A percentile compares a stretch with the other conserved stretches of the same genome.
phyloP scores from a whole-genome alignment of 2,888 invertebrate genomes.

The Anodontia alba region DNA sequence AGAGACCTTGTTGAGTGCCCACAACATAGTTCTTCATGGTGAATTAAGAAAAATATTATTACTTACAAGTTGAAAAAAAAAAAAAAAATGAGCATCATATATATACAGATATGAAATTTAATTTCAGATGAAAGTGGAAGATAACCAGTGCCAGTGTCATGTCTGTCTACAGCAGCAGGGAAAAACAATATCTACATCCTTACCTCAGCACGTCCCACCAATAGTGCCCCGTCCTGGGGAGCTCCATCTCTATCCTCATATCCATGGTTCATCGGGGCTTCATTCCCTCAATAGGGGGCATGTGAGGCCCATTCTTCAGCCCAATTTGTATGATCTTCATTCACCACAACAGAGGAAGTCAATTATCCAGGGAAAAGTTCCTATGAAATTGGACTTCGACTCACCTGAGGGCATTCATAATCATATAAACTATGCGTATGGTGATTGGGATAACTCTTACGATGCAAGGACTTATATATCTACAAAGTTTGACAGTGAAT shows the following conservation, averaged over 20 bases:
- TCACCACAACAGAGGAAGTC: conserved; percentile 62
- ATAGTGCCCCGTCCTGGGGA: conserved; percentile 79
- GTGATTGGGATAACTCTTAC: conserved; percentile 83
- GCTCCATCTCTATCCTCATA: conserved; percentile 83
- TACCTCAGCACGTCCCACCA: conserved; percentile 78
- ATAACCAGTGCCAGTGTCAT: conserved; percentile 83
- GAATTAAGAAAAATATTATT: too few species aligned
- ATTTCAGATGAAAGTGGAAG: conserved; percentile 69
- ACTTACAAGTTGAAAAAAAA: too few species aligned
- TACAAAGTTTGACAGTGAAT: conserved; percentile 73
- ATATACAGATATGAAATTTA: too few species aligned
- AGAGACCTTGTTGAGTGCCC: too few species aligned
- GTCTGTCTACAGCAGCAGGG: conserved; percentile 82
- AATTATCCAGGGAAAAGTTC: conserved; percentile 71
- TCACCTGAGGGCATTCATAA: conserved; percentile 81
- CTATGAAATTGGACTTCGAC: conserved; percentile 81
- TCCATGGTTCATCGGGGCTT: conserved; percentile 79
- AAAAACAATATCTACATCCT: conserved; percentile 79
- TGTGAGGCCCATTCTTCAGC: conserved; percentile 77
- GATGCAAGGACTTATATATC: conserved; percentile 76
- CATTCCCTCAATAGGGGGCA: conserved; percentile 64
- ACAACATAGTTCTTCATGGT: too few species aligned
- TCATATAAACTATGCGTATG: conserved; percentile 82
- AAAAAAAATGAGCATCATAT: too few species aligned
- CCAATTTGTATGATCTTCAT: conserved; percentile 83